Percentiles rank a stretch among this genome's conserved stretches.
Conservation (phyloP, 2,888 invertebrate genomes). For the Myopa testacea region DNA sequence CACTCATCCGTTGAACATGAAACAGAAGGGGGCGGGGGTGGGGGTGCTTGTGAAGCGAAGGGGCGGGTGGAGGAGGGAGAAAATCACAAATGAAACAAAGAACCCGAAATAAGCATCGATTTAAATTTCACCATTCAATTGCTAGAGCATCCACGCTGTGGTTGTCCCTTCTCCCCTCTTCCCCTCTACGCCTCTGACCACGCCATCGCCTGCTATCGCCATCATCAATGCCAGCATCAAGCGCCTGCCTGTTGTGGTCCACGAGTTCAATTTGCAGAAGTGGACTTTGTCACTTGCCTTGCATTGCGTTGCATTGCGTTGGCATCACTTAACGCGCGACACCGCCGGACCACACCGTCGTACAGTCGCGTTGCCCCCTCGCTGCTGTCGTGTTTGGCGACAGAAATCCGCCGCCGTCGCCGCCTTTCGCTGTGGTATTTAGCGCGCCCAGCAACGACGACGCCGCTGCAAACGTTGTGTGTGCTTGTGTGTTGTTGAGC, state of each 20-base stretch:
- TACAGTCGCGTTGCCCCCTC: constrained; percentile 2
- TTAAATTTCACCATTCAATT: neutral
- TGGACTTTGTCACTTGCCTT: constrained; percentile 33
- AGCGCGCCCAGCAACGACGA: constrained; percentile 30
- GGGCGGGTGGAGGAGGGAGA: no score
- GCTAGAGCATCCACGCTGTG: neutral
- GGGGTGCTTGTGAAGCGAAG: neutral
- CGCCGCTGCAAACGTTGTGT: constrained; percentile 12
- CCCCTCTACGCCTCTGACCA: neutral
- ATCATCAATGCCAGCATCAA: neutral
- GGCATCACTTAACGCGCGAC: constrained; percentile 23
- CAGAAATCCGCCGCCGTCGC: constrained; percentile 31
- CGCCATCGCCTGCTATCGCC: neutral
- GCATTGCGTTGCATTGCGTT: constrained; percentile 18
- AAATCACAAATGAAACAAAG: neutral
- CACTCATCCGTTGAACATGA: neutral
- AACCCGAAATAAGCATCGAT: neutral
- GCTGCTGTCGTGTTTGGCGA: constrained; percentile 26
- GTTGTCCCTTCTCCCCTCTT: no score
- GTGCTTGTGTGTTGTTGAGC: neutral
- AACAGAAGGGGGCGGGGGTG: neutral
- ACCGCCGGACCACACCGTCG: neutral
- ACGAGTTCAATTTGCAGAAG: constrained; percentile 33
- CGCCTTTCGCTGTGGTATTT: constrained; percentile 33
- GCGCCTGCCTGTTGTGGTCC: constrained; percentile 24